Conservation (phyloP, 2,797 vertebrate species). For the Notolabrus celidotus region DNA sequence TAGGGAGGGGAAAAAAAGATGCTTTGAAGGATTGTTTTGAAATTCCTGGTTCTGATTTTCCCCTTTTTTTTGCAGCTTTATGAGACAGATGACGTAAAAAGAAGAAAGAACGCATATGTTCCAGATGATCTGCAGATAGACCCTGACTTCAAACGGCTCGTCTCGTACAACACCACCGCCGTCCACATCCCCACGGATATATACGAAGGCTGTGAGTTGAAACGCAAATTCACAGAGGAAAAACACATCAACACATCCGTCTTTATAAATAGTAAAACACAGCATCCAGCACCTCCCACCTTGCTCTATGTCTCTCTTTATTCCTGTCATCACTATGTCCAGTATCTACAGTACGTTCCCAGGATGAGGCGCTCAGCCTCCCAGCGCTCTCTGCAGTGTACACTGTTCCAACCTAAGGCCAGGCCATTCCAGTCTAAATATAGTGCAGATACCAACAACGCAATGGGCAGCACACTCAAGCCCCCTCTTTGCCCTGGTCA, state of each 20-base stretch:
- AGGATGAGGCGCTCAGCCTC: slow-evolving; percentile 41
- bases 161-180: slow-evolving; percentile 93
- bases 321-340: slow-evolving; percentile 38
- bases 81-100: slow-evolving; percentile 78
- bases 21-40: not conserved
- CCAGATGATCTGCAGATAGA: slow-evolving; percentile 91
- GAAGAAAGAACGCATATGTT: slow-evolving; percentile 84
- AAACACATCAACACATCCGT: not conserved
- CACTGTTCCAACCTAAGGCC: slow-evolving; percentile 24
- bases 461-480: slow-evolving; percentile 40
- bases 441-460: slow-evolving; percentile 52
- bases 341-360: slow-evolving; percentile 45
- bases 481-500: slow-evolving; percentile 56
- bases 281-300: not conserved
- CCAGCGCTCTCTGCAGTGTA: slow-evolving; percentile 41
- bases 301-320: slow-evolving; percentile 9
- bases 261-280: slow-evolving; percentile 19
- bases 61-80: slow-evolving; percentile 81
- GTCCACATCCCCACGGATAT: slow-evolving; percentile 99
- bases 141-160: slow-evolving; percentile 89
- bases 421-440: slow-evolving; percentile 59
- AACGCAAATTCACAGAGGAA: slow-evolving; percentile 11
- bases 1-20: not conserved
- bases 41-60: not conserved
- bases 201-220: slow-evolving; percentile 97